A percentile compares a stretch with the other conserved stretches of the same genome.
Conservation (phyloP, 2,113 vertebrate genomes). For the Tretioscincus oriximinensis region DNA sequence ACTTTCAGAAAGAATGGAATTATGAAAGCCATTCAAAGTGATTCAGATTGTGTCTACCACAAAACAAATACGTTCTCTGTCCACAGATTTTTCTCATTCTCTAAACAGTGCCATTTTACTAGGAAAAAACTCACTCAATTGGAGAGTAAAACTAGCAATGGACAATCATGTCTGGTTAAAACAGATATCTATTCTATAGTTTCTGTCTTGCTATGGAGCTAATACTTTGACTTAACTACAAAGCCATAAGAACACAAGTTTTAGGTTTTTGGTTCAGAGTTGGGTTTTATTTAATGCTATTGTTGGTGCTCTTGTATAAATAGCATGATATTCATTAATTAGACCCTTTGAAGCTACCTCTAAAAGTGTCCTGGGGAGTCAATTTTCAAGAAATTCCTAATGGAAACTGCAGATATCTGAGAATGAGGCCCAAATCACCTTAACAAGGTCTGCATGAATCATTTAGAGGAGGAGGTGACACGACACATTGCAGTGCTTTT, state of each 20-base stretch:
- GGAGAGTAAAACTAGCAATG: conserved; percentile 40
- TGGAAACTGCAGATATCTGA: conserved; percentile 55
- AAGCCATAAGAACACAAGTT: conserved; percentile 39
- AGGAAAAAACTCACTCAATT: conserved; percentile 34
- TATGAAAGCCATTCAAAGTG: background rate
- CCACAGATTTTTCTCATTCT: conserved; percentile 5
- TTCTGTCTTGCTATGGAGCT: conserved; percentile 31
- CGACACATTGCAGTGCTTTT: conserved; percentile 25
- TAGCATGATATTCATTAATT: conserved; percentile 55
- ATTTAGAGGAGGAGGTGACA: conserved; percentile 49
- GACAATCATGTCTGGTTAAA: conserved; percentile 39
- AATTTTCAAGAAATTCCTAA: conserved; percentile 67
- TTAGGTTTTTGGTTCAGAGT: too few species aligned
- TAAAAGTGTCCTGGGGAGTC: conserved; percentile 63
- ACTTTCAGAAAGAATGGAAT: background rate
- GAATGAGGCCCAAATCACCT: conserved; percentile 55
- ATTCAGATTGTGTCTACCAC: too few species aligned
- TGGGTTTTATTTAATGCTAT: conserved; percentile 23
- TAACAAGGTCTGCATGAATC: conserved; percentile 47
- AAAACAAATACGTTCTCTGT: background rate
- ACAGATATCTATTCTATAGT: conserved; percentile 10
- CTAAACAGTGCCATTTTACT: conserved; percentile 40
- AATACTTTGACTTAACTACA: conserved; percentile 33
- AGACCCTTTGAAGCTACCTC: conserved; percentile 47
- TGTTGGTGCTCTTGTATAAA: conserved; percentile 49